Evolutionary conservation across 1,140 invertebrate species (phyloP).

Genomic region (Hylaeus anthracinus): DNA sequence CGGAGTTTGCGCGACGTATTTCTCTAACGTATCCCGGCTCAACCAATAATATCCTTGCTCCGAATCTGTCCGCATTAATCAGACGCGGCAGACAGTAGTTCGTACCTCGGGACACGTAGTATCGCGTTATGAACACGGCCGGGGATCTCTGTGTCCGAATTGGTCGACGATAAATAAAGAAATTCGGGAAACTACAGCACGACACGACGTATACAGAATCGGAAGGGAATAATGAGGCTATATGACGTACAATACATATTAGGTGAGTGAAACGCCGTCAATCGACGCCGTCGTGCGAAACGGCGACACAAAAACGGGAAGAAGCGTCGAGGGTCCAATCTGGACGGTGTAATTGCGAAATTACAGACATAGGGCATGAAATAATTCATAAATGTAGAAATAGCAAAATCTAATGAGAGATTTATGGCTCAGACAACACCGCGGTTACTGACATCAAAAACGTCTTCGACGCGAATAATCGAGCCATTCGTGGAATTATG

Average conservation of each 20-base stretch:
- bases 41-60: constrained; percentile 36
- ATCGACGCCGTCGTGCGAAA: neutral
- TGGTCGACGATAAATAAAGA: constrained; percentile 37
- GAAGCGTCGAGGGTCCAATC: constrained; percentile 13
- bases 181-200: constrained; percentile 42
- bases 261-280: constrained; percentile 24
- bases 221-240: constrained; percentile 17
- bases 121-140: constrained; percentile 27
- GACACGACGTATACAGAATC: constrained; percentile 27
- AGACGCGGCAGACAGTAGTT: constrained; percentile 48
- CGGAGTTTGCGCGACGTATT: constrained; percentile 27
- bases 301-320: constrained; percentile 29
- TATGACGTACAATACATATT: constrained; percentile 30
- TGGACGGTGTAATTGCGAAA: constrained; percentile 31
- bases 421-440: neutral
- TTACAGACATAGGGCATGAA: neutral
- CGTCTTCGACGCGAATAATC: no score
- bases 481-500: no score
- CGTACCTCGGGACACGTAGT: constrained; percentile 36
- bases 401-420: neutral
- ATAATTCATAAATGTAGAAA: no score
- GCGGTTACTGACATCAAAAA: no score
- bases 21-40: constrained; percentile 34
- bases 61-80: constrained; percentile 55
- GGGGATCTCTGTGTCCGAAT: constrained; percentile 18